phyloP scores from a whole-genome alignment of 1,140 invertebrate species.

The Oreohelix idahoensis region DNA sequence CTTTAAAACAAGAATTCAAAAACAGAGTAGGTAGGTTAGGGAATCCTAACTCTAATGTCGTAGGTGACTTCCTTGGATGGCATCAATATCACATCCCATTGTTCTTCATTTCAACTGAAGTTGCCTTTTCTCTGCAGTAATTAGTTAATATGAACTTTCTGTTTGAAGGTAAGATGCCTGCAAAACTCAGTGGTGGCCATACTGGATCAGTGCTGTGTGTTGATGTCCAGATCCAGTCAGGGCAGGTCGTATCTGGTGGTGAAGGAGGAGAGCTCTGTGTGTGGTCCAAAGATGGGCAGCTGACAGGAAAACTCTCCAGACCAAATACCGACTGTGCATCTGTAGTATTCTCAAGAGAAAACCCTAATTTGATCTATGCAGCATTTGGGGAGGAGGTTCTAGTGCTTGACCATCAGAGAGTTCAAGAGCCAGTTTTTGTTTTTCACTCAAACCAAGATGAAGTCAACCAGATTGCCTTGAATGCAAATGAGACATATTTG shows the following conservation, averaged over 20 bases:
- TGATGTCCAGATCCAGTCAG: constrained; percentile 49
- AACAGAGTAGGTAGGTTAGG: too few relatives aligned
- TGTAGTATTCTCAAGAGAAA: constrained; percentile 55
- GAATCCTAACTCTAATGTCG: too few relatives aligned
- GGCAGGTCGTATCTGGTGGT: constrained; percentile 58
- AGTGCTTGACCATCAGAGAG: constrained; percentile 49
- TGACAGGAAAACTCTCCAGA: constrained; percentile 48
- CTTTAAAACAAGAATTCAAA: too few relatives aligned
- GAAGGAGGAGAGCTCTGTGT: constrained; percentile 64
- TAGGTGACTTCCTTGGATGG: too few relatives aligned
- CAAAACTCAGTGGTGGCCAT: constrained; percentile 68
- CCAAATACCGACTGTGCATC: constrained; percentile 60
- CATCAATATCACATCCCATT: too few relatives aligned
- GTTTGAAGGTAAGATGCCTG: not conserved
- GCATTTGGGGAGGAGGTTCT: constrained; percentile 57
- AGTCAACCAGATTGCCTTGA: constrained; percentile 64
- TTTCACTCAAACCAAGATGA: constrained; percentile 65
- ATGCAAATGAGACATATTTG: constrained; percentile 64
- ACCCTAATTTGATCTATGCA: constrained; percentile 61
- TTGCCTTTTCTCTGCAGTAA: too few relatives aligned
- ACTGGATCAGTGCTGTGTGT: constrained; percentile 73
- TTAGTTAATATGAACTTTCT: too few relatives aligned
- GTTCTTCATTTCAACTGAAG: too few relatives aligned
- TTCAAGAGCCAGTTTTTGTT: constrained; percentile 47
- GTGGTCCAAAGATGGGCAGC: constrained; percentile 62